Evolutionary conservation across 2,888 invertebrate genomes (phyloP).

Genomic region (Halictus ligatus): DNA sequence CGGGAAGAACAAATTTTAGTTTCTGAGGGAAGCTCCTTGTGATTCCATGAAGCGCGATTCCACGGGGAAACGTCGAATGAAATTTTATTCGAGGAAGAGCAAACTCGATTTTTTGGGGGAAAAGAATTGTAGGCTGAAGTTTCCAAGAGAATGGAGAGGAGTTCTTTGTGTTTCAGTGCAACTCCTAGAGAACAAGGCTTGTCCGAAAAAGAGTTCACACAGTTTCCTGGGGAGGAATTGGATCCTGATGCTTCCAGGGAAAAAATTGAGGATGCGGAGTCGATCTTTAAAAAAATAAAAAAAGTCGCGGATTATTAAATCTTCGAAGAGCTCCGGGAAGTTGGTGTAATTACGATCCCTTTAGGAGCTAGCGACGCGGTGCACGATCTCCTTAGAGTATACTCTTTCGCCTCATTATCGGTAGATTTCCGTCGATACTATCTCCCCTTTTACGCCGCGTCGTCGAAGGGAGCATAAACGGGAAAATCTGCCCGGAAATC

Average conservation of each 20-base stretch:
- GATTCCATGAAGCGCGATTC: no score
- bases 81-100: no score
- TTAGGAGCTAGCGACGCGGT: neutral
- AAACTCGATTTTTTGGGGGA: no score
- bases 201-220: no score
- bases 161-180: neutral
- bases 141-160: neutral
- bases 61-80: no score
- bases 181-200: neutral
- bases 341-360: neutral
- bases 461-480: neutral
- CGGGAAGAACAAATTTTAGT: no score
- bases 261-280: neutral
- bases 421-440: neutral
- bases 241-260: no score
- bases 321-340: neutral
- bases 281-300: neutral
- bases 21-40: no score
- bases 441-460: neutral
- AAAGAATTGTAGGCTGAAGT: neutral
- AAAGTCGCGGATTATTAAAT: neutral
- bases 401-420: slow-evolving; percentile 5
- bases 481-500: slow-evolving; percentile 42
- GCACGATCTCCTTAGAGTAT: neutral
- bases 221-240: no score